Percentiles rank a stretch among this genome's conserved stretches.
Conservation (phyloP, 2,113 vertebrate species). For the Galbula dea region DNA sequence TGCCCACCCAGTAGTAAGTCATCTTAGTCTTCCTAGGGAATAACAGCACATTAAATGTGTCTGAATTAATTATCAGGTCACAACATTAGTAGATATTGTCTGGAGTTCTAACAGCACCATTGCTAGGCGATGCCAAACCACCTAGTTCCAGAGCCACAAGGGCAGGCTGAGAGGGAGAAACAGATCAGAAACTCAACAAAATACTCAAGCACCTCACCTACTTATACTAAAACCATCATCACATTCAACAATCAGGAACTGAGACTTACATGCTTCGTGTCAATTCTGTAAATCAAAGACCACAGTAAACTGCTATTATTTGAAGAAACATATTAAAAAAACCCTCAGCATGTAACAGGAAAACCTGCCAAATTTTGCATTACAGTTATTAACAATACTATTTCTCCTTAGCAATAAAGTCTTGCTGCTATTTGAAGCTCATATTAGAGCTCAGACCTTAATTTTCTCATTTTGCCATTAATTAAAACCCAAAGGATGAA, state of each 20-base stretch:
- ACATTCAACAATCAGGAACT: not conserved
- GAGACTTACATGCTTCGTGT: not conserved
- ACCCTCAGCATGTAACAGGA: not conserved
- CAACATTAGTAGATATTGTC: not conserved
- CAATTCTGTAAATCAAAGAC: not conserved
- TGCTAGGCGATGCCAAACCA: not conserved
- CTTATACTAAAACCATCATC: not conserved
- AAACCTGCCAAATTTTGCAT: not conserved
- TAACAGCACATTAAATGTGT: not conserved
- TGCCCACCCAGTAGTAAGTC: not conserved
- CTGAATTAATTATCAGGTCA: not conserved
- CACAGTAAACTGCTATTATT: not conserved
- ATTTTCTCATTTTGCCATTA: not conserved
- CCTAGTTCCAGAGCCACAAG: not conserved
- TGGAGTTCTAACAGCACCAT: not conserved
- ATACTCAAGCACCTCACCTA: not conserved
- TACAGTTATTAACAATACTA: not conserved
- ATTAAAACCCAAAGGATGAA: not conserved
- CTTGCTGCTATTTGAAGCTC: not conserved
- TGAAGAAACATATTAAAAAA: not conserved
- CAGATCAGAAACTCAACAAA: not conserved
- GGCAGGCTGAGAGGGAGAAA: not conserved
- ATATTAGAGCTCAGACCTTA: not conserved
- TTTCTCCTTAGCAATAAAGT: not conserved
- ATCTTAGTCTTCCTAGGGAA: not conserved